Conservation (phyloP, 2,797 vertebrate genomes). For the Crax fasciolata region DNA sequence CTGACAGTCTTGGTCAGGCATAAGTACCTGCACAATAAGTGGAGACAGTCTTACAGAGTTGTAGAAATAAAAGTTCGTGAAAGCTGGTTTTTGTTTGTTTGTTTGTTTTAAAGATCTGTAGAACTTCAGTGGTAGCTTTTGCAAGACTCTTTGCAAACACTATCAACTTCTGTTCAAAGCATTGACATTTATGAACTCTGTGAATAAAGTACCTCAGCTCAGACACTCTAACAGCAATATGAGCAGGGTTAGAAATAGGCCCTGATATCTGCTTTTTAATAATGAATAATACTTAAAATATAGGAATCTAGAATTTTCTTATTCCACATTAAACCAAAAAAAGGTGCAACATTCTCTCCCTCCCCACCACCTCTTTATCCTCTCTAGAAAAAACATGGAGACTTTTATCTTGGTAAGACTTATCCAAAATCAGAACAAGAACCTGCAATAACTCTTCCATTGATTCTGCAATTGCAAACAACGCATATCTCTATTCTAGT, state of each 20-base stretch:
- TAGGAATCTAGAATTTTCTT: background rate
- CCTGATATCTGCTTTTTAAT: background rate
- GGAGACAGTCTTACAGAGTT: background rate
- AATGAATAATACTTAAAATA: background rate
- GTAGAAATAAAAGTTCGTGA: background rate
- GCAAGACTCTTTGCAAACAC: background rate
- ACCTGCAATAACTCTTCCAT: background rate
- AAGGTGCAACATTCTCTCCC: accelerated
- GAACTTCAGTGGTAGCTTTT: background rate
- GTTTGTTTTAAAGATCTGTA: background rate
- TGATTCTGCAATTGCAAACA: background rate
- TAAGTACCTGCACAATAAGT: background rate
- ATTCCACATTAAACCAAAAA: background rate
- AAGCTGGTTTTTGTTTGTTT: background rate
- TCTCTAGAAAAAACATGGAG: background rate
- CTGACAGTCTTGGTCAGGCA: background rate
- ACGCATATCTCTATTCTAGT: background rate
- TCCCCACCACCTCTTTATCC: accelerated
- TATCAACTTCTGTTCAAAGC: background rate
- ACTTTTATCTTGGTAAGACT: background rate
- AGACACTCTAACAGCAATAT: background rate
- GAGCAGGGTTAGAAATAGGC: background rate
- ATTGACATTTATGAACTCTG: background rate
- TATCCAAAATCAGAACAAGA: background rate
- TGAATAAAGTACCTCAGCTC: background rate